Percentiles rank a stretch among this genome's conserved stretches.
Evolutionary conservation across 2,113 vertebrate genomes (phyloP).

Genomic region (Anthoscopus minutus): DNA sequence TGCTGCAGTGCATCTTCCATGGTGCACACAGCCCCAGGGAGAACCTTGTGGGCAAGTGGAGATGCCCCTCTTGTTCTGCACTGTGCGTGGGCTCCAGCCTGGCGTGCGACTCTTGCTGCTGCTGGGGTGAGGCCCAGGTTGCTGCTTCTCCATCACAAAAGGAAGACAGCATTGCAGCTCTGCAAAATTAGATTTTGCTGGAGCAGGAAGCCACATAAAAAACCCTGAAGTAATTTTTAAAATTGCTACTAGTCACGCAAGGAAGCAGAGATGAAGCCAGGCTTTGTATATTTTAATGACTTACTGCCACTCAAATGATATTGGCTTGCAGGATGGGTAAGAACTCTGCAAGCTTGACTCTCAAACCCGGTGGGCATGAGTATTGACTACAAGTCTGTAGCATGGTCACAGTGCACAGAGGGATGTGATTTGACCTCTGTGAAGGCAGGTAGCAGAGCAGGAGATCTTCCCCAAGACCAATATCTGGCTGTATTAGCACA

Average conservation of each 20-base stretch:
- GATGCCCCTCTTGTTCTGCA: neutral
- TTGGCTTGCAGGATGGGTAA: neutral
- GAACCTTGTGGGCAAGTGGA: neutral
- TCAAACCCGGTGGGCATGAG: neutral
- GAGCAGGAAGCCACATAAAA: neutral
- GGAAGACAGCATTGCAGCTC: neutral
- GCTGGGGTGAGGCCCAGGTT: neutral
- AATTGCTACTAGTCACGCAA: neutral
- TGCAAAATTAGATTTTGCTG: neutral
- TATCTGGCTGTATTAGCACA: neutral
- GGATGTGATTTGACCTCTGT: rapidly evolving
- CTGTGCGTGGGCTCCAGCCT: rapidly evolving
- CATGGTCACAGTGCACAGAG: rapidly evolving
- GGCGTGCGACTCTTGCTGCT: neutral
- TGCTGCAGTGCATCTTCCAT: neutral
- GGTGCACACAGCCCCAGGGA: neutral
- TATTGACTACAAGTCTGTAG: neutral
- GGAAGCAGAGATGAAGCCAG: neutral
- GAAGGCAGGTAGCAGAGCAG: neutral
- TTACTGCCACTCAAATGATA: neutral
- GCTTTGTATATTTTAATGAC: neutral
- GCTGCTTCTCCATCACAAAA: neutral
- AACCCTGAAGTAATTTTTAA: neutral
- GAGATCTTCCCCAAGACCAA: neutral
- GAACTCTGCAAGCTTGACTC: neutral